These are phyloP conservation scores for Pyrocephalus nanus DNA, from an alignment of 2,797 vertebrate species.

Conservation along the genomic window DNA sequence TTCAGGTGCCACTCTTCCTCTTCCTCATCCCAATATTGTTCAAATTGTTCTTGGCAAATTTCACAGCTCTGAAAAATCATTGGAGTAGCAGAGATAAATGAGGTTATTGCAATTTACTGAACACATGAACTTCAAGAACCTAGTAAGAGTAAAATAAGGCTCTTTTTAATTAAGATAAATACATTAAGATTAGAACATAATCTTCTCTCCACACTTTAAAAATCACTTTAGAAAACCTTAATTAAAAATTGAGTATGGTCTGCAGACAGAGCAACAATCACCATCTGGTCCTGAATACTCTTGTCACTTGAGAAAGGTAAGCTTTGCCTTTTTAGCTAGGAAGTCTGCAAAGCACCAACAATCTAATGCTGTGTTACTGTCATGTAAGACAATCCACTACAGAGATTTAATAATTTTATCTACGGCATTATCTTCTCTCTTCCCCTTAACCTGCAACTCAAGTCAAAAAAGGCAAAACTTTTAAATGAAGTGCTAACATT, in stretches of 20 bases:
- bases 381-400: neutral
- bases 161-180: neutral
- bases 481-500: neutral
- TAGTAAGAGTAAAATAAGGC: neutral
- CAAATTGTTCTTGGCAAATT: conserved; percentile 97
- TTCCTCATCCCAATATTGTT: conserved; percentile 98
- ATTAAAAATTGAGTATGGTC: neutral
- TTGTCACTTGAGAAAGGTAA: neutral
- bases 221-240: neutral
- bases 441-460: neutral
- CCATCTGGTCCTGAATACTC: neutral
- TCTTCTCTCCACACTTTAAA: neutral
- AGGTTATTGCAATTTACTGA: neutral
- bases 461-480: neutral
- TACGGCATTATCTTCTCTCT: neutral
- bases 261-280: neutral
- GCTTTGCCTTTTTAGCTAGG: neutral
- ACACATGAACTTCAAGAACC: neutral
- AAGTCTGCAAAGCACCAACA: neutral
- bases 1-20: conserved; percentile 99
- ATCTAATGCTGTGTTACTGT: neutral
- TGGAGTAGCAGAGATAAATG: neutral
- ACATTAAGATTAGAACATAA: neutral
- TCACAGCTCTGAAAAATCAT: conserved; percentile 86
- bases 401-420: neutral